Percentiles rank a stretch among this genome's conserved stretches.
phyloP scores from a whole-genome alignment of 1,140 invertebrate genomes.

The Drosophila santomea region DNA sequence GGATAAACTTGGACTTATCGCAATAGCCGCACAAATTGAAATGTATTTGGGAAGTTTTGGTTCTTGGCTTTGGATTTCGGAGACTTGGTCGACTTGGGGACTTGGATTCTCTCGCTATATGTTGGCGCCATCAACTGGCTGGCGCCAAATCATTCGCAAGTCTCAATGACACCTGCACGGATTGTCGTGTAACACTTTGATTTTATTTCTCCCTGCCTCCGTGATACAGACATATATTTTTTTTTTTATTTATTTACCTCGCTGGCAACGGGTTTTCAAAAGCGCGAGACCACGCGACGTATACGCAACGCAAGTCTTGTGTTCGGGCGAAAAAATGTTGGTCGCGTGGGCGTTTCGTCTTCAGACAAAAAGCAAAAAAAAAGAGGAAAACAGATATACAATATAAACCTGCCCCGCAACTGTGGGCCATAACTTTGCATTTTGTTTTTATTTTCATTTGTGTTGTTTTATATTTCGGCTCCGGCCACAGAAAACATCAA shows the following conservation, averaged over 20 bases:
- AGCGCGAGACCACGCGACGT: slow-evolving; percentile 66
- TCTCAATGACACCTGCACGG: slow-evolving; percentile 82
- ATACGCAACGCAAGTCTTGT: slow-evolving; percentile 48
- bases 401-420: slow-evolving; percentile 74
- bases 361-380: slow-evolving; percentile 25
- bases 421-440: slow-evolving; percentile 79
- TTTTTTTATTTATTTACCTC: slow-evolving; percentile 38
- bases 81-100: background rate
- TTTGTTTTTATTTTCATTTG: slow-evolving; percentile 27
- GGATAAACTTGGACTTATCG: slow-evolving; percentile 37
- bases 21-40: slow-evolving; percentile 10
- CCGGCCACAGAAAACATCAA: slow-evolving; percentile 58
- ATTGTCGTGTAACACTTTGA: slow-evolving; percentile 81
- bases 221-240: slow-evolving; percentile 13
- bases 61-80: background rate
- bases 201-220: slow-evolving; percentile 49
- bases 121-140: slow-evolving; percentile 70
- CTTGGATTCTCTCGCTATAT: background rate
- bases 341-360: slow-evolving; percentile 80
- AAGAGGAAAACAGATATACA: slow-evolving; percentile 23
- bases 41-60: slow-evolving; percentile 3
- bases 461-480: slow-evolving; percentile 55
- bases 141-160: slow-evolving; percentile 81
- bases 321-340: slow-evolving; percentile 65
- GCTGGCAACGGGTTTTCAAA: slow-evolving; percentile 62